Evolutionary conservation across 2,797 vertebrate genomes (phyloP), one percentile per base, ranked within the genome.

Genomic region (Hypotaenidia okinawae): DNA sequence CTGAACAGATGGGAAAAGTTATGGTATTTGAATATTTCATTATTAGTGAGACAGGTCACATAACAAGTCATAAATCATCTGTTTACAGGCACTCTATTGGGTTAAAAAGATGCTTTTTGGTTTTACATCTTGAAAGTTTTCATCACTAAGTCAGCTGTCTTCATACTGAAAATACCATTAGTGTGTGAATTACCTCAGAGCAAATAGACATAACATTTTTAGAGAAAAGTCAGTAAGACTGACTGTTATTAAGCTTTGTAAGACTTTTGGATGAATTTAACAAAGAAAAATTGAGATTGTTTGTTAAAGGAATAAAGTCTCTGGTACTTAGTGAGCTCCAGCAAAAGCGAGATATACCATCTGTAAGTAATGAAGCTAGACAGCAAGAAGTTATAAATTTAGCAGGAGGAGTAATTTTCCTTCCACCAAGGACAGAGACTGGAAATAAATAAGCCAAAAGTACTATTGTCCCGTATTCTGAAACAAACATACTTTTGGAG

Each of bases 1-100:
- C 75, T 83, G 90, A 97, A 90, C 95, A 97, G 96, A 97, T 96
- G 94, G 96, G 94, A 94, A 96, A 94, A 91, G 58, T 90, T 95
- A 80, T 84, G 43, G 66, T 73, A 90, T 95, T 95, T 89, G 43
- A 84, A 95, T 95, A 93, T 89, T 91, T 94, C 64, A 94, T 89
- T 93, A 94, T 96, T 91, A 93, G 90, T 28, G 67, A 92, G 91
- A 75, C 89, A 91, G 89, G 79, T 95, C 91, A 90, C 57, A 84
- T 23, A 89, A 66, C 51, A 93, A 79, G 77, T 63, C 72, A 93
- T 96, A 94, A 90, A 94, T 96, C 93, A 95, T 93, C 75, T 94
- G 83, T 94, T 96, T 95, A 94, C 14, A 92, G 45, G 32, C 37
- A 49, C 58, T 95, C 90, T 85, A 64, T 91, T 91, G 84, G 49